Base-by-base conservation (phyloP, 92 coral and sea anemone genomes). In the Paragorgia papillata region DNA sequence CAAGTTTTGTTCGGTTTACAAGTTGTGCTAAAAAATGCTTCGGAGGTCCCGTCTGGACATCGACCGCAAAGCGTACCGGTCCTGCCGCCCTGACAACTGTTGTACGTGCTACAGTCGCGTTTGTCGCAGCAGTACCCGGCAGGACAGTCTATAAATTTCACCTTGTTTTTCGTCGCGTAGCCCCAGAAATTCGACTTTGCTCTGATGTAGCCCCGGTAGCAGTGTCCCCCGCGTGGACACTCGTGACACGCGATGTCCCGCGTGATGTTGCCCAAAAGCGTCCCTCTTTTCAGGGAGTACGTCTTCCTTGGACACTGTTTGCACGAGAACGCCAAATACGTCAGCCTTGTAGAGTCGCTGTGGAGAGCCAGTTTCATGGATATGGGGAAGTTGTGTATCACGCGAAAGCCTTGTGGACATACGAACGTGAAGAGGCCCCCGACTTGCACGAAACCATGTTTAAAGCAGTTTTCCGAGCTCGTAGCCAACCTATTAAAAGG, bases 31-130 rank as follows among this genome's bases (percentile, higher is more conserved):
- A 62, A 62, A 19, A 62, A 18, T 19, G 68, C 19, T 33, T 62
- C 68, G 13, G 68, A 31, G 19, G 68, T 62, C 21, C 44, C 68
- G 31, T 43, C n/a, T 18, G 68, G 68, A 27, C 68, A 62, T 7
- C 68, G 68, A 9, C 46, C 68, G 24, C 68, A 62, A 15, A 62
- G 34, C 39, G 48, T 62, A 19, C 68, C 68, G 39, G 68, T 62
- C 31, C 68, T 28, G 34, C 31, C 0, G 5, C 68, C 68, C 5
- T 31, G 18, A 29, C 68, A 62, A 9, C 0, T 10, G 24, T 62
- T 14, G 24, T 62, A 62, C 21, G 68, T 27, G 21, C 43, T 7
- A 62, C 68, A 62, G 2, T 62, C 21, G 21, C 31, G 44, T 1
- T 1, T 31, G 34, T 62, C 68, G 9, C 68, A 62, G 31, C 68